Evolutionary conservation across 2,888 invertebrate species (phyloP).

Genomic region (Endotricha flammealis): DNA sequence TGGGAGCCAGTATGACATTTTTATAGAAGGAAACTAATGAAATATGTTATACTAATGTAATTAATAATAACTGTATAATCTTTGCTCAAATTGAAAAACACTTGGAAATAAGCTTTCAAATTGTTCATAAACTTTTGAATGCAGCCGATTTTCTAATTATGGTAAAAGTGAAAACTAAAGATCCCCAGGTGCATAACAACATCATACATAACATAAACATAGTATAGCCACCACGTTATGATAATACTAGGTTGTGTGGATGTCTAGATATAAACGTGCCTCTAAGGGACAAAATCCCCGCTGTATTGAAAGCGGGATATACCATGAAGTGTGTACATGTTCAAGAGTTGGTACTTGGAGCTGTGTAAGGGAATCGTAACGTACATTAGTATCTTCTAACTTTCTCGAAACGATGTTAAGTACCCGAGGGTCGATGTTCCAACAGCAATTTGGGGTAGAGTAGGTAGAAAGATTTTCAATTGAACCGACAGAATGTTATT

Average conservation of each 20-base stretch:
- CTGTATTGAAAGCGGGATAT: constrained; percentile 15
- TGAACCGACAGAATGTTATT: constrained; percentile 1
- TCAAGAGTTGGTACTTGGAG: constrained; percentile 7
- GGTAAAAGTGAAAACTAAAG: neutral
- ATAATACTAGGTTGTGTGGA: constrained; percentile 6
- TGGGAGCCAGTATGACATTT: no score
- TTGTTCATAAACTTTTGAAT: no score
- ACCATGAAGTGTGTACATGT: constrained; percentile 7
- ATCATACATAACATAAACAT: constrained; percentile 12
- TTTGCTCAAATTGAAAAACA: no score
- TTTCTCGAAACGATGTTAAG: neutral
- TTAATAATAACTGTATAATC: no score
- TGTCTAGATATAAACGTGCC: constrained; percentile 12
- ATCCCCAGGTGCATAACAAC: constrained; percentile 16
- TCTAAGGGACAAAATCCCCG: constrained; percentile 14
- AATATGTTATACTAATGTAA: no score
- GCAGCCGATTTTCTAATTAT: no score
- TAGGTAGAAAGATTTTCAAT: constrained; percentile 1
- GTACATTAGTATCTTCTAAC: constrained; percentile 8
- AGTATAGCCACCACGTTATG: constrained; percentile 11
- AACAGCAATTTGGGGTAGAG: neutral
- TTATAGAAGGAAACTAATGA: no score
- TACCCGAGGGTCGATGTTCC: neutral
- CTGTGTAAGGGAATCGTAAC: constrained; percentile 5
- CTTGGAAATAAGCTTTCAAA: no score